Base-by-base conservation (phyloP, 1,140 invertebrate species). In the Globodera ellingtonae region DNA sequence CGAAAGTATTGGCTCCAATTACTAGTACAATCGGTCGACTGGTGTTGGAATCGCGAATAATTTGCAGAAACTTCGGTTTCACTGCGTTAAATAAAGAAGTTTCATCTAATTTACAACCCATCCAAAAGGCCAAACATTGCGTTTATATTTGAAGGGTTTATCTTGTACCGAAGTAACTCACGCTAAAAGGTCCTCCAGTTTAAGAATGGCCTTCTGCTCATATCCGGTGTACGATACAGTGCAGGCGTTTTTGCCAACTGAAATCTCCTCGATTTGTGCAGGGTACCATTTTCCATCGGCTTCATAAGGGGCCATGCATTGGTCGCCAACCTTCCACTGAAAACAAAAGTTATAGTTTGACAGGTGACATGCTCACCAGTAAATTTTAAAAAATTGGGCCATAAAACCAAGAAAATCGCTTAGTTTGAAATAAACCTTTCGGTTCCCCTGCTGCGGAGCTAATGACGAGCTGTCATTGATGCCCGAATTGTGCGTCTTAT, bases 291-390 rank as follows among this genome's bases (percentile, higher is more conserved):
- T 62, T 6, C 83, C 83, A 44, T 84, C 83, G 5, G 59, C 82
- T 8, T 46, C 79, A 70, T 84, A 84, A 35, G 72, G 84, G 5
- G 83, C 83, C 79, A 86, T 83, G 66, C 83, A 84, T 13, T 35
- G 21, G 44, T 84, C 84, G 21, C 81, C 81, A 21, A 76, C 50
- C 35, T 82, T 86, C 83, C 83, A 84, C 48, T 72, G 24, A 75
- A 74, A 83, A 83, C 6, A 9, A 24, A 24, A 80, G 3, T 52
- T 48, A 78, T 9, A n/a, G 44, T 48, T 47, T 15, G 44, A 35
- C 35, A 35, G 35, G 35, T 2, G 35, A 35, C 35, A 35, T 35
- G 35, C 35, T 52, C 50, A 13, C 3, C 50, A 52, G 50, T 52
- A 9, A 44, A 59, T 44, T 44, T 5, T 47, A 44, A 10, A 35